Conservation (phyloP, 1,140 invertebrate genomes). For the Achatina immaculata region DNA sequence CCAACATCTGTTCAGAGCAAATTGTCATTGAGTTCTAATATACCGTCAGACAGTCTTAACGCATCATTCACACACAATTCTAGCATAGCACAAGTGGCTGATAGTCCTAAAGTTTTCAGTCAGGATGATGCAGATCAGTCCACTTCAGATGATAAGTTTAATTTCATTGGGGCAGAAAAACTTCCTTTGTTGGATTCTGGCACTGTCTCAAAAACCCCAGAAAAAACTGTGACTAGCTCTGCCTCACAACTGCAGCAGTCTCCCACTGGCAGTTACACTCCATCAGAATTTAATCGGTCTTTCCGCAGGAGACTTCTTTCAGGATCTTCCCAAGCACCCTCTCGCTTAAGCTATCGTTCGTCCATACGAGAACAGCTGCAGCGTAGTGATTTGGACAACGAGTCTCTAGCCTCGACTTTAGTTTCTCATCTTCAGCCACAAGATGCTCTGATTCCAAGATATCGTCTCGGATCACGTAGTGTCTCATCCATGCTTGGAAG, state of each 20-base stretch:
- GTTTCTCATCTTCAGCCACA: constrained; percentile 24
- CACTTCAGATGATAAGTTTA: not conserved
- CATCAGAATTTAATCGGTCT: not conserved
- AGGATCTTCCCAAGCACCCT: constrained; percentile 24
- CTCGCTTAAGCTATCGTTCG: not conserved
- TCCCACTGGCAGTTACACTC: not conserved
- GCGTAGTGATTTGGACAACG: constrained; percentile 27
- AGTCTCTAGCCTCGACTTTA: constrained; percentile 33
- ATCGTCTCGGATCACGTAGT: constrained; percentile 27
- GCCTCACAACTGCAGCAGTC: not conserved
- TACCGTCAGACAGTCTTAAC: not conserved
- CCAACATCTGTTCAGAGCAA: not conserved
- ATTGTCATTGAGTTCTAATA: not conserved
- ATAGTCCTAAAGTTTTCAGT: not conserved
- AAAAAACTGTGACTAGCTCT: not conserved
- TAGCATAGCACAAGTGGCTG: not conserved
- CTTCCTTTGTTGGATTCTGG: not conserved
- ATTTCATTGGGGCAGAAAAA: not conserved
- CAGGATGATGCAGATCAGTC: not conserved
- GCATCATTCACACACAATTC: not conserved
- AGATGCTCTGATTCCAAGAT: constrained; percentile 30
- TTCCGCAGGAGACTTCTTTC: constrained; percentile 15
- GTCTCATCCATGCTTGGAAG: constrained; percentile 29
- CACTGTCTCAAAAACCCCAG: not conserved
- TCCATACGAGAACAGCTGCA: constrained; percentile 28